phyloP scores from a whole-genome alignment of 2,797 vertebrate species.

The Enteromius argenteus region DNA sequence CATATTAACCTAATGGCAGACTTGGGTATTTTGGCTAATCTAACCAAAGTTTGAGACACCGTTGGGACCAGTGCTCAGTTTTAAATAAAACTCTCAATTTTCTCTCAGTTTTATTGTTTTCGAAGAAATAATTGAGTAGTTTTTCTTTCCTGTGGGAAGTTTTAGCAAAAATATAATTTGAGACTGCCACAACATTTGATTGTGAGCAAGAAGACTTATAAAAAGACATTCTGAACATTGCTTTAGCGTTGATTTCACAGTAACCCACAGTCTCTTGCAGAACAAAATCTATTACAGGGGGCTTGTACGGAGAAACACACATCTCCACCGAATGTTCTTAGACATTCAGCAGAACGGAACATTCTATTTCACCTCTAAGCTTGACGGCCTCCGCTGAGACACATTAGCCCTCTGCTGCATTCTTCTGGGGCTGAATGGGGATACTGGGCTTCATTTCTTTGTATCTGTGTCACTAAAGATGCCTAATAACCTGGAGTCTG shows the following conservation, averaged over 20 bases:
- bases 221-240: constrained; percentile 52
- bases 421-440: constrained; percentile 26
- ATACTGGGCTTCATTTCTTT: constrained; percentile 32
- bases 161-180: background rate
- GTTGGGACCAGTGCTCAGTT: background rate
- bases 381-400: constrained; percentile 12
- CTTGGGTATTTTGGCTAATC: background rate
- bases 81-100: background rate
- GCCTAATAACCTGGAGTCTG: constrained; percentile 32
- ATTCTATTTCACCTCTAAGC: constrained; percentile 19
- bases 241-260: constrained; percentile 25
- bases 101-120: background rate
- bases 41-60: background rate
- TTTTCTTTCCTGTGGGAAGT: background rate
- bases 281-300: constrained; percentile 17
- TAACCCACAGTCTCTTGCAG: constrained; percentile 30
- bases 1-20: background rate
- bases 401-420: constrained; percentile 13
- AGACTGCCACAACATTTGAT: constrained; percentile 1
- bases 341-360: constrained; percentile 16
- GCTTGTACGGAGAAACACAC: background rate
- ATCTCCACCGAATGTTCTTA: constrained; percentile 7
- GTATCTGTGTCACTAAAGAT: constrained; percentile 34
- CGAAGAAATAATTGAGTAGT: background rate
- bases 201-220: constrained; percentile 11